phyloP scores from a whole-genome alignment of 2,797 vertebrate genomes.

The Chelon labrosus region DNA sequence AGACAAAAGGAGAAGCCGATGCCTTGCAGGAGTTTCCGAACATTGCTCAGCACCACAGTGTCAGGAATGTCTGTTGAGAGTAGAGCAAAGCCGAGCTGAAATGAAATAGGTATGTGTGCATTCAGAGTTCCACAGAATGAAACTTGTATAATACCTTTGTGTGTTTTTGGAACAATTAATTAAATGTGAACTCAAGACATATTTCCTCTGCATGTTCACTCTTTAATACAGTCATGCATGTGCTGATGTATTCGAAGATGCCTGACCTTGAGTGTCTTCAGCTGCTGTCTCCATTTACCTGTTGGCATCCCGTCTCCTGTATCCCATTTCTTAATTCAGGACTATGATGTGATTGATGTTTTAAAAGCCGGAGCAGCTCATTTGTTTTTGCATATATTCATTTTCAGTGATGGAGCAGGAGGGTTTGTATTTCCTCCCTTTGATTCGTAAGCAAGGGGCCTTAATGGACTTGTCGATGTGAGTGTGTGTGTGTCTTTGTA shows the following conservation, averaged over 20 bases:
- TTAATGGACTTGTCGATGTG: slow-evolving; percentile 68
- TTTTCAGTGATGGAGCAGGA: slow-evolving; percentile 68
- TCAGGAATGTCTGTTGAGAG: slow-evolving; percentile 38
- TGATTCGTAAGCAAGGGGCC: slow-evolving; percentile 53
- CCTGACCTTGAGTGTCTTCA: slow-evolving; percentile 47
- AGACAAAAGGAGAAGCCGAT: slow-evolving; percentile 51
- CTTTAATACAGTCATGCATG: background rate
- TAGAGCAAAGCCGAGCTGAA: slow-evolving; percentile 25
- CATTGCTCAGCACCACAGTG: slow-evolving; percentile 42
- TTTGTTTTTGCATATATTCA: slow-evolving; percentile 81
- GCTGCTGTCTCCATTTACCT: slow-evolving; percentile 49
- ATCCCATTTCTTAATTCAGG: slow-evolving; percentile 54
- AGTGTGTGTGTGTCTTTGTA: slow-evolving; percentile 57
- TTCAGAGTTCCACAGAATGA: slow-evolving; percentile 2
- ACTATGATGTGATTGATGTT: slow-evolving; percentile 69
- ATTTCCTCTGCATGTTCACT: background rate
- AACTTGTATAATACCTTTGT: background rate
- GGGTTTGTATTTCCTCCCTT: slow-evolving; percentile 76
- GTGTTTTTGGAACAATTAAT: background rate
- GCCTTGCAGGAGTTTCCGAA: slow-evolving; percentile 62
- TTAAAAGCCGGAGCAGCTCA: slow-evolving; percentile 75
- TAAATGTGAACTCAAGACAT: too few relatives aligned
- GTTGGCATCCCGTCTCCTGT: slow-evolving; percentile 50
- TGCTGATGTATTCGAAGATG: background rate
- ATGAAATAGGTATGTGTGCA: slow-evolving; percentile 11